Conservation (phyloP, 2,797 vertebrate species). For the Tenualosa thibaudeaui region DNA sequence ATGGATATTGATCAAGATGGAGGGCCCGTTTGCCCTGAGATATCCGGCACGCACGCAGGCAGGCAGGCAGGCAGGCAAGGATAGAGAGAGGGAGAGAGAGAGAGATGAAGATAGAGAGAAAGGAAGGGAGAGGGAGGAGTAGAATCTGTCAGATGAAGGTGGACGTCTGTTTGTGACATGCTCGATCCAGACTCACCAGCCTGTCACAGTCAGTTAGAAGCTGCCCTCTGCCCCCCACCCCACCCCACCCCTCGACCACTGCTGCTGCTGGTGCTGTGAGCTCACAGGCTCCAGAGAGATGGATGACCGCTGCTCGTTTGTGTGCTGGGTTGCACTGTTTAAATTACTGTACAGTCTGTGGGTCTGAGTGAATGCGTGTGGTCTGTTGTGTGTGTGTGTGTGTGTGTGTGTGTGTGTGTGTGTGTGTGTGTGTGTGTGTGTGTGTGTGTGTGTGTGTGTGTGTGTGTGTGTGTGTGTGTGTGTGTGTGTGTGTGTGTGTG, state of each 20-base stretch:
- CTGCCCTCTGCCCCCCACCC: not conserved
- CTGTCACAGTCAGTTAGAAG: conserved; percentile 12
- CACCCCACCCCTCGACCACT: too few relatives aligned
- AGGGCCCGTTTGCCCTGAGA: conserved; percentile 61
- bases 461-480: not conserved
- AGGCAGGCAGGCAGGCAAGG: conserved; percentile 45
- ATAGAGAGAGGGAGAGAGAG: too few relatives aligned
- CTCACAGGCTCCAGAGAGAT: not conserved
- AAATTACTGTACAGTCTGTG: not conserved
- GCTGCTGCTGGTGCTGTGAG: not conserved
- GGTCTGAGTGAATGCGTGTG: not conserved
- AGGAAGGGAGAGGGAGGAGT: conserved; percentile 3
- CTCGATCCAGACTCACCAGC: conserved; percentile 22
- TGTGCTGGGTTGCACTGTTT: not conserved
- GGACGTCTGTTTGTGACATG: conserved; percentile 16
- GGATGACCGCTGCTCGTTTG: not conserved
- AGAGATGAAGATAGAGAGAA: not conserved
- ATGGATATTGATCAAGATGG: conserved; percentile 72
- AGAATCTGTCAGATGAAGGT: conserved; percentile 2
- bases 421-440: not conserved
- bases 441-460: not conserved
- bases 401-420: too few relatives aligned
- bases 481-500: not conserved
- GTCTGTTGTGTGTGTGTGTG: not conserved
- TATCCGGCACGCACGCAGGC: conserved; percentile 50